Base-by-base conservation (phyloP, 2,113 vertebrate genomes). In the Pluvialis apricaria region DNA sequence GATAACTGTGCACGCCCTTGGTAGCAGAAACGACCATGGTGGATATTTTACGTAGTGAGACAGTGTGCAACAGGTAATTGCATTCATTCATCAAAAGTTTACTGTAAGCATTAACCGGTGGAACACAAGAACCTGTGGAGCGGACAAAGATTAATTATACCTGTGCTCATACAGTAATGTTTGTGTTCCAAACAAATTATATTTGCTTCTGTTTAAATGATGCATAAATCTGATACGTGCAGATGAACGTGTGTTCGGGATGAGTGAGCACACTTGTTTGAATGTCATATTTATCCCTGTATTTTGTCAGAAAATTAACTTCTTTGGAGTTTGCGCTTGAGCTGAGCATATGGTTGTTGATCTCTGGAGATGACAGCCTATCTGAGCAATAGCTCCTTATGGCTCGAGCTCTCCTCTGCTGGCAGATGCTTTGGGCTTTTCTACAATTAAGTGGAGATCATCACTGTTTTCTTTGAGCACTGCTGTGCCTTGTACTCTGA, bases 371-470 rank as follows among this genome's bases (percentile, higher is more conserved):
- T 99, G 99, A 99, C 99, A 99, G 99, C 98, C 99, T 99, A 99
- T 99, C 99, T 98, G 99, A 99, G 99, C 99, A 99, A 99, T 99
- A 99, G 99, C 98, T 99, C 98, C 98, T 99, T 99, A 98, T 98
- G 98, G 99, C 98, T 99, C 97, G 98, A 98, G 99, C 98, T 99
- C 99, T 99, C 98, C 98, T 99, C 98, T 91, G 97, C 98, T 99
- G 99, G 99, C 99, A 99, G 99, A 99, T 99, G 99, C 99, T 99
- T 99, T 99, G 99, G 99, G 99, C 99, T 99, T 99, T 99, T 99
- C 99, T 98, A 99, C 99, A 99, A 99, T 99, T 99, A 99, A 99
- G 99, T 99, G 99, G 99, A 99, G 99, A 99, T 99, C 99, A 99
- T 99, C 99, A 99, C 99, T 99, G 99, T 99, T 99, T 99, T 99